Conservation (phyloP, 2,797 vertebrate genomes). For the Mormyrops boulengeri region DNA sequence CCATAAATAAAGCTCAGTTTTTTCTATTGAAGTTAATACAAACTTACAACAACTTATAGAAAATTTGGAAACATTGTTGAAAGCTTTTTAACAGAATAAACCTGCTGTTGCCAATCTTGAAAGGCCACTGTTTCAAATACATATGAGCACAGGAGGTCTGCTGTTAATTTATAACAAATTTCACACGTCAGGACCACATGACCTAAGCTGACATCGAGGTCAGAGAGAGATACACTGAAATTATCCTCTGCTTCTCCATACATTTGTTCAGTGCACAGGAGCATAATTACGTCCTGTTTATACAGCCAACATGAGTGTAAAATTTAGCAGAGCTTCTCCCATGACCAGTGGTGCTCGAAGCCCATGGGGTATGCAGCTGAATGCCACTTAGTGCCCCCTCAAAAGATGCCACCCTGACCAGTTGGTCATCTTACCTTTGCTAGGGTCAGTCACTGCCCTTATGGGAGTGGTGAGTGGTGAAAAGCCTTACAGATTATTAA, state of each 20-base stretch:
- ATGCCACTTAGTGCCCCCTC: not conserved
- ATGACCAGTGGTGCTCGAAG: not conserved
- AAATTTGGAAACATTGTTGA: not conserved
- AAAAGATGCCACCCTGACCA: not conserved
- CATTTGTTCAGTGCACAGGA: not conserved
- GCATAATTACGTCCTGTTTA: not conserved
- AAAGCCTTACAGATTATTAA: not conserved
- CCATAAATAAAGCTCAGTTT: constrained; percentile 79
- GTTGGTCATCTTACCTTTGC: not conserved
- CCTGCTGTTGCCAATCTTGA: not conserved
- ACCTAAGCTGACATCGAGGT: not conserved
- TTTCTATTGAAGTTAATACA: constrained; percentile 62
- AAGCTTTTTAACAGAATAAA: not conserved
- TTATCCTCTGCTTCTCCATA: not conserved
- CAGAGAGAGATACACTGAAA: not conserved
- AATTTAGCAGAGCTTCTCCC: not conserved
- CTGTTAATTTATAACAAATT: not conserved
- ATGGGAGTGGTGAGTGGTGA: not conserved
- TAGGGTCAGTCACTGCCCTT: not conserved
- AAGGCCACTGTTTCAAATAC: not conserved
- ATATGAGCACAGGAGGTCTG: not conserved
- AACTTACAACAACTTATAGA: constrained; percentile 49
- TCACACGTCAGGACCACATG: not conserved
- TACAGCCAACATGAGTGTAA: not conserved
- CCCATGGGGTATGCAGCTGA: not conserved